Percentiles rank a stretch among this genome's conserved stretches.
Conservation (phyloP, 2,797 vertebrate species). For the Gymnothorax javanicus region DNA sequence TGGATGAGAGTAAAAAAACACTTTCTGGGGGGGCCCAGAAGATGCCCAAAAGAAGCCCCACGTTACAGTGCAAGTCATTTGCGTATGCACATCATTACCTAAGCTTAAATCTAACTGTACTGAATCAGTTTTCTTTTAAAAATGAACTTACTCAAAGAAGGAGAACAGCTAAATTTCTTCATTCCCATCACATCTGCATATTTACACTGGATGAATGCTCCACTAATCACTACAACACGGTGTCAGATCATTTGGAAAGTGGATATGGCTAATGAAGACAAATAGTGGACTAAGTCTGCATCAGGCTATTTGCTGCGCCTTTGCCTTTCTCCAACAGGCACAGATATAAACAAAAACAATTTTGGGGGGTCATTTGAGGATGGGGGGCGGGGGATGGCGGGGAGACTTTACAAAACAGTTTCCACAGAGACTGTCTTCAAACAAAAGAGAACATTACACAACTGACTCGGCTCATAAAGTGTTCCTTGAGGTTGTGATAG, state of each 20-base stretch:
- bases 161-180: not conserved
- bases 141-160: not conserved
- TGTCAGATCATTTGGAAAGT: not conserved
- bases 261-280: not conserved
- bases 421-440: conserved; percentile 7
- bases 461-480: not conserved
- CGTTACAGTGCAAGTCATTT: not conserved
- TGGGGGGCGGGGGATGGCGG: not conserved
- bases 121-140: not conserved
- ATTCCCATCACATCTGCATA: not conserved
- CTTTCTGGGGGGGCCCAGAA: not conserved
- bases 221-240: not conserved
- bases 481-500: not conserved
- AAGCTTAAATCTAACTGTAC: not conserved
- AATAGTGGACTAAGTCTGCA: not conserved
- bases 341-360: conserved; percentile 3
- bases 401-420: not conserved
- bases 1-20: not conserved
- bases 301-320: not conserved
- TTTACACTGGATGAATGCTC: not conserved
- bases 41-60: not conserved
- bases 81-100: not conserved
- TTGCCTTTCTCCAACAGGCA: not conserved
- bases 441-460: conserved; percentile 5
- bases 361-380: conserved; percentile 12